Base-by-base conservation (phyloP, 2,113 vertebrate species). In the Centropristis striata region DNA sequence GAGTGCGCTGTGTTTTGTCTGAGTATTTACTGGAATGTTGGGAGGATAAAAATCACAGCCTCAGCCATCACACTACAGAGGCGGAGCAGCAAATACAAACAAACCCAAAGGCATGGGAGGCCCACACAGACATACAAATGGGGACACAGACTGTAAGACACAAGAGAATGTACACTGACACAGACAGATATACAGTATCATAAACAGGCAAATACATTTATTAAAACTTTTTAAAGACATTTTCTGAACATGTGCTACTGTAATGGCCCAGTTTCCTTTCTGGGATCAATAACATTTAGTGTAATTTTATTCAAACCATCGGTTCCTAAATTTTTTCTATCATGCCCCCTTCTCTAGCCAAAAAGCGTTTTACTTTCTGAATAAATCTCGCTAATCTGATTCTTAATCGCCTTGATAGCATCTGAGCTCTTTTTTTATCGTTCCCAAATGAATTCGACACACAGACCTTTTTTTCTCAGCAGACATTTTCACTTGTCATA, bases 21-120 rank as follows among this genome's bases (percentile, higher is more conserved):
- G 88, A 92, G 86, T 90, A 82, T 95, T 94, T 94, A 93, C 90
- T 86, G 78, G 86, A 89, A 93, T 86, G 90, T 88, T 88, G 84
- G 78, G 88, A 89, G 89, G 90, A 94, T 93, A 91, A 92, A 92
- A 92, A 86, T 91, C 91, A 81, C 90, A 86, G 84, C 59, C 77
- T 72, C 63, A 81, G 68, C 68, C 81, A 53, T 89, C 65, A 73
- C 81, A 83, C 69, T 20, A 58, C 66, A 82, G 72, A 85, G 53
- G 66, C 65, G 46, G 72, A 75, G 71, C 49, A 78, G 81, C 71
- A 66, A 80, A 81, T 27, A 73, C 67, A 71, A 81, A 88, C 70
- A 80, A 70, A 61, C n/a, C 67, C 42, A 73, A 51, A 78, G 53
- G 47, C 75, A 74, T 32, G 78, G 23, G 71, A 60, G 66, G 75